Base-by-base conservation (phyloP, 2,888 invertebrate species). In the Ametastegia equiseti region DNA sequence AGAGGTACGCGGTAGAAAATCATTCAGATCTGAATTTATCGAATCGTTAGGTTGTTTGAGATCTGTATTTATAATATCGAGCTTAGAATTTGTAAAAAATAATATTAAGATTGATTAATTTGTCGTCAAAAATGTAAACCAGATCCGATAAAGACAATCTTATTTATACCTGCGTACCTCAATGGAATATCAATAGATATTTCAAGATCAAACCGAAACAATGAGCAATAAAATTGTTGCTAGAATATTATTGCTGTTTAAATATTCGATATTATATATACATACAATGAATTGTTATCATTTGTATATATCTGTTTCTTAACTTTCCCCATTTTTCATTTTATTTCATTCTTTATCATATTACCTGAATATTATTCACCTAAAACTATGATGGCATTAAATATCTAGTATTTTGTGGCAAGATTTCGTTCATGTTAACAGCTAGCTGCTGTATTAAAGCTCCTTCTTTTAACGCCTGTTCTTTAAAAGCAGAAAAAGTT, bases 381-480 rank as follows among this genome's bases (percentile, higher is more conserved):
- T 88, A 86, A 80, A 85, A 88, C 90, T 91, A 91, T 85, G 91
- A 91, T 80, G 91, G 91, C 90, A 90, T 90, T 80, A 92, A 86
- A 86, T 92, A 91, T 87, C 91, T 91, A 82, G 89, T 88, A 57
- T 91, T 92, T 83, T 91, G 91, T 11, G 91, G 90, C 81, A 91
- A 86, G 81, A 91, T 90, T 82, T 91, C 91, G 71, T 89, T 91
- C 90, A 91, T 91, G 75, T 90, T 91, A 3, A 91, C 90, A 36
- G 89, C 88, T 63, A 90, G 89, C 27, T 90, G 90, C 45, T 87
- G 86, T 39, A 89, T 73, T 33, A 87, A 81, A 60, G 85, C 85
- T 1, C 86, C 85, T 7, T 91, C 91, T 80, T 88, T 90, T 45
- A 90, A 83, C 2, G 88, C 87, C 71, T 91, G 91, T 80, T 91